Percentiles rank a stretch among this genome's conserved stretches.
phyloP scores from a whole-genome alignment of 2,113 vertebrate species.

The Scortum barcoo region DNA sequence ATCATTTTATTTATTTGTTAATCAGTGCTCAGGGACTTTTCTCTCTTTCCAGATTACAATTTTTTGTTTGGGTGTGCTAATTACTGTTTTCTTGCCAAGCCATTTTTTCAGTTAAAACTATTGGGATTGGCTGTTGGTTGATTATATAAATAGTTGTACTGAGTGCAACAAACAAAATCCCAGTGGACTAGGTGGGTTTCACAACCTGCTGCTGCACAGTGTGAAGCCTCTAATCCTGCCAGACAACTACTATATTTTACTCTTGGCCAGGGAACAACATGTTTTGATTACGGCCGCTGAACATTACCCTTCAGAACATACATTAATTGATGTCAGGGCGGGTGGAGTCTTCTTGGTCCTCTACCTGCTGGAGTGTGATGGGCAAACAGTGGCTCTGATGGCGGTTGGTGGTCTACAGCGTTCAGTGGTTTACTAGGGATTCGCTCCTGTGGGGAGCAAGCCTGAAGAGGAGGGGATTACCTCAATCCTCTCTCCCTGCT shows the following conservation, averaged over 20 bases:
- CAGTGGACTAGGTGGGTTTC: slow-evolving; percentile 28
- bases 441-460: slow-evolving; percentile 64
- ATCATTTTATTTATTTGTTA: background rate
- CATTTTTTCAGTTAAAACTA: background rate
- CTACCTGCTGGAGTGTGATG: slow-evolving; percentile 69
- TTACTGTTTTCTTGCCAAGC: background rate
- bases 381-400: slow-evolving; percentile 58
- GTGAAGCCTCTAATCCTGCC: slow-evolving; percentile 61
- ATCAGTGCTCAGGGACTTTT: background rate
- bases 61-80: background rate
- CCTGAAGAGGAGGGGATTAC: slow-evolving; percentile 81
- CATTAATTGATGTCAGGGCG: slow-evolving; percentile 19
- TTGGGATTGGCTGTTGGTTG: slow-evolving; percentile 33
- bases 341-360: slow-evolving; percentile 17
- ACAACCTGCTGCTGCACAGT: slow-evolving; percentile 43
- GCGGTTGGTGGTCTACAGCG: slow-evolving; percentile 68
- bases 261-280: slow-evolving; percentile 40
- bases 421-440: slow-evolving; percentile 63
- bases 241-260: slow-evolving; percentile 48
- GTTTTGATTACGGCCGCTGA: slow-evolving; percentile 62
- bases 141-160: slow-evolving; percentile 32
- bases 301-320: slow-evolving; percentile 34
- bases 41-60: background rate
- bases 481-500: slow-evolving; percentile 78
- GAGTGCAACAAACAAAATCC: slow-evolving; percentile 20